Base-by-base conservation (phyloP, 2,888 invertebrate species). In the Archips xylosteana region DNA sequence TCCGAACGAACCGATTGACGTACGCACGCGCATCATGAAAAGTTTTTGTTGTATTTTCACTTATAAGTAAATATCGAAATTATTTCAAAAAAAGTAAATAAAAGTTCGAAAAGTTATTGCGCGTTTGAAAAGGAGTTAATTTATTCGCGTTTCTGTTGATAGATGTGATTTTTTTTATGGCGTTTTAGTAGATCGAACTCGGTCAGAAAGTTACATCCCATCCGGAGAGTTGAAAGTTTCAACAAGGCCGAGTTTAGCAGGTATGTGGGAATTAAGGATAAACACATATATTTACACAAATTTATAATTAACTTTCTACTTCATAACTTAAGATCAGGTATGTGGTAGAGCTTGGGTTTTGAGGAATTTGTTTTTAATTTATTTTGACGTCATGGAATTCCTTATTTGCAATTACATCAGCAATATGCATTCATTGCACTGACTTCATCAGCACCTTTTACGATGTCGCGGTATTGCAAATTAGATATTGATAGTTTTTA, bases 231-330 rank as follows among this genome's bases (percentile, higher is more conserved):
- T 79, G 84, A 87, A 87, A 87, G 86, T 89, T 85, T 81, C 79
- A 83, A 86, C 87, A 88, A 90, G 89, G 88, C 83, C 88, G 84
- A 77, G 72, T 45, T 76, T 72, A 78, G 82, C 84, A 88, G 89
- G 89, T 89, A 85, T 85, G 78, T 73, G 66, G 75, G 75, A 78
- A 78, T 83, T 81, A 81, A 72, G 72, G 72, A 72, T 72, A 62
- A 72, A 57, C 45, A 67, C 34, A 34, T 47, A 65, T 57, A 62
- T 62, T 57, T 32, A 12, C 10, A 2, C 32, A 45, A 49, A 57
- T 23, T 42, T 63, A 47, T 59, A 39, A 9, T 45, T 3, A 23
- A 51, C 60, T 71, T 71, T 71, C 65, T 66, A 66, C 47, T 60
- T 12, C 6, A 32, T 10, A 45, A 51, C 42, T 10, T 61, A 61